phyloP scores from a whole-genome alignment of 2,797 vertebrate genomes.

The Peromyscus eremicus region DNA sequence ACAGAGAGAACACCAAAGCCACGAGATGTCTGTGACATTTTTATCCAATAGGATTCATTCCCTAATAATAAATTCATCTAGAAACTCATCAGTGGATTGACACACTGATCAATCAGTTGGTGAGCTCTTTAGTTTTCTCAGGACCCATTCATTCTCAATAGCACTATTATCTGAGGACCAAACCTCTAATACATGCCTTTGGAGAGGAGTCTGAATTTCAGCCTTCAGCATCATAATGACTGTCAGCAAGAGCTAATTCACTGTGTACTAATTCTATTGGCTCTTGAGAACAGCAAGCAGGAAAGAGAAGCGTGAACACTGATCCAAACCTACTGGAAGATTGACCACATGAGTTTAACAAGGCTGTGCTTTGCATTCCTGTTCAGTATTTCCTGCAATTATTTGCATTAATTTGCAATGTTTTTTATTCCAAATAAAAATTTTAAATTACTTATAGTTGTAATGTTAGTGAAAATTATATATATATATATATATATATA shows the following conservation, averaged over 20 bases:
- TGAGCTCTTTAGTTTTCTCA: background rate
- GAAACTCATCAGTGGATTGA: background rate
- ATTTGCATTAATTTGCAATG: background rate
- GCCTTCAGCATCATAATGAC: background rate
- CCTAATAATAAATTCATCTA: background rate
- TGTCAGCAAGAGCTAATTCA: background rate
- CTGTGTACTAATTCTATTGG: background rate
- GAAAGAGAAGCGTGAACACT: background rate
- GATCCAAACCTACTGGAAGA: background rate
- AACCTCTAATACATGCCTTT: background rate
- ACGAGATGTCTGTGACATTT: background rate
- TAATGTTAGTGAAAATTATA: background rate
- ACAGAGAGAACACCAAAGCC: background rate
- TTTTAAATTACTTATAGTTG: background rate
- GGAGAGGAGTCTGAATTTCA: background rate
- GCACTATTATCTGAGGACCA: background rate
- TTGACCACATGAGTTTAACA: background rate
- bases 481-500: too few relatives aligned
- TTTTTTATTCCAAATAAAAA: slow-evolving; percentile 2
- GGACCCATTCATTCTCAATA: background rate
- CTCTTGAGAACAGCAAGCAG: background rate
- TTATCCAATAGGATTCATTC: background rate
- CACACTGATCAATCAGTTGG: background rate
- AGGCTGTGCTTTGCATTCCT: background rate
- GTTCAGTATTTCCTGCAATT: background rate